Evolutionary conservation across 2,797 vertebrate genomes (phyloP).

Genomic region (Otolemur crassicaudatus): DNA sequence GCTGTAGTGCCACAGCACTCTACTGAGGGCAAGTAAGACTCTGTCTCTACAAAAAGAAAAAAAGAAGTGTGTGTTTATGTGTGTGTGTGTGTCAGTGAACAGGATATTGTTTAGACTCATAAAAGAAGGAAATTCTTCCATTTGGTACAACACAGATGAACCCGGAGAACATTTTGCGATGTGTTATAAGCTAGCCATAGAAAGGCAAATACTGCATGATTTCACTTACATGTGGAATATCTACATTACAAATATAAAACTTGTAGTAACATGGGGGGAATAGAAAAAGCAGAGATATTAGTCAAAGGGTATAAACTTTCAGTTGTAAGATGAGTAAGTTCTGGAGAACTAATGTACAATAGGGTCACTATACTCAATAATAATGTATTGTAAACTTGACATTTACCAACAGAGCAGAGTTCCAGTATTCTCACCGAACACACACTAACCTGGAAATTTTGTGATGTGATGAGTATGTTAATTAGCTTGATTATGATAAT

Average conservation of each 20-base stretch:
- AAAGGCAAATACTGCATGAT: neutral
- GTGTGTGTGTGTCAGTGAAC: neutral
- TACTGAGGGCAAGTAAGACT: too few relatives aligned
- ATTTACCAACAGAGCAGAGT: neutral
- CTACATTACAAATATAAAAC: neutral
- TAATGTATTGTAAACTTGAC: neutral
- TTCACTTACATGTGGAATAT: neutral
- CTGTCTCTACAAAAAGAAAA: too few relatives aligned
- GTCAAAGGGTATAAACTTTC: neutral
- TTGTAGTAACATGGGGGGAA: neutral
- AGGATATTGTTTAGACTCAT: neutral
- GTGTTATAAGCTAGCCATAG: neutral
- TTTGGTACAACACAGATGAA: neutral
- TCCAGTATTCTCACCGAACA: neutral
- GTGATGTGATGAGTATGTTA: neutral
- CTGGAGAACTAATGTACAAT: neutral
- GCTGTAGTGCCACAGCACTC: too few relatives aligned
- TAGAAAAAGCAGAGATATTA: neutral
- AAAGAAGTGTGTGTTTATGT: neutral
- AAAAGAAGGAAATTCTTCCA: neutral
- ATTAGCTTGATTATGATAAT: neutral
- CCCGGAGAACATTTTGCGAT: neutral
- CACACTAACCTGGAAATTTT: neutral
- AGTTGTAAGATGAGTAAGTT: neutral
- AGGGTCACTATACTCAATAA: neutral